Evolutionary conservation across 2,113 vertebrate genomes (phyloP), one percentile per base, ranked within the genome.

Genomic region (Rhegmatorhina hoffmannsi): DNA sequence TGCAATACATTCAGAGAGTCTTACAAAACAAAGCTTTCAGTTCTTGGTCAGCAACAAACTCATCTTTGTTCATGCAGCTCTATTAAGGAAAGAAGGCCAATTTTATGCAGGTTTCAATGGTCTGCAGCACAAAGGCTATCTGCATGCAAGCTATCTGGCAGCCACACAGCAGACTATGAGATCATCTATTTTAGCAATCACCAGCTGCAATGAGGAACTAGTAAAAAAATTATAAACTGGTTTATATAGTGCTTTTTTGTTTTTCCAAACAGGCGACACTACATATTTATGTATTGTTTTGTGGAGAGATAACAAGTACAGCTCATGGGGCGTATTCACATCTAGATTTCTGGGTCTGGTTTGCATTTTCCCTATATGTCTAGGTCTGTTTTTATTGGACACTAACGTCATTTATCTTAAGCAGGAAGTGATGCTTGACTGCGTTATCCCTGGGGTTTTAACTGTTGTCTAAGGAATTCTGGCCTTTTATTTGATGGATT

Each of bases 91-190:
- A 98, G 98, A 98, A 97, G 98, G 98, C 98, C 98, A 98, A 97
- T 98, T 98, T 98, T 98, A 97, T 98, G 98, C 98, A 98, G 97
- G 98, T 98, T 98, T 98, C 98, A 97, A 97, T 98, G 98, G 97
- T 96, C 95, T 94, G 92, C 56, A 95, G 92, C 97, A 98, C 98
- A 98, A 98, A 98, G 93, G 90, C 97, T 97, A 98, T 98, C 98
- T 98, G 98, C 97, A 97, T 98, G 98, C 96, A 95, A 97, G 98
- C 89, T 96, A 89, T 96, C 98, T 98, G 98, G 98, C 98, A 98
- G 95, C 88, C 94, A 9, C 92, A 97, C 94, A 95, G 92, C 85
- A 83, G 84, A 94, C 97, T 96, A 95, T 98, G 98, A 98, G 98
- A 97, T 98, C 98, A 98, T 98, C 97, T 91, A 87, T 98, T 97